Base-by-base conservation (phyloP, 2,888 invertebrate genomes). In the Pollenia angustigena region DNA sequence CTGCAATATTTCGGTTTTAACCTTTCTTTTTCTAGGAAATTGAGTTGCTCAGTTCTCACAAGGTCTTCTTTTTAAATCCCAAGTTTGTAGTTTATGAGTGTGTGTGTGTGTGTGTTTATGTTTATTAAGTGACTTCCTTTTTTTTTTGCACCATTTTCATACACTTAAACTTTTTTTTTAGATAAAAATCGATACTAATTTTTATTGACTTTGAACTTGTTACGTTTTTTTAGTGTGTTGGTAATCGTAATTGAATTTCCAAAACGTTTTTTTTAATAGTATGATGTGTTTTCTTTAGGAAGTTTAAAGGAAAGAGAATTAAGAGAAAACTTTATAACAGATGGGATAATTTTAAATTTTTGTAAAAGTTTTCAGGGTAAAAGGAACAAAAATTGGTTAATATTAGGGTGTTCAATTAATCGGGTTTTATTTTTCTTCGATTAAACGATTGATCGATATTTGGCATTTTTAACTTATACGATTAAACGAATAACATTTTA, bases 191-290 rank as follows among this genome's bases (percentile, higher is more conserved):
- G 74, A 79, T 79, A 79, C 71, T 56, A 12, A 54, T 40, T 54
- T 68, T 68, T 79, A 79, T 84, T 79, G 79, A 79, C 74, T 58
- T 84, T 84, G 60, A 84, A 64, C 66, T 79, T 84, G 50, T 50
- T 79, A 68, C 14, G 18, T 32, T 23, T 78, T 46, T 46, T 44
- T 2, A 32, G 32, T 12, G 40, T 54, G 52, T 12, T 69, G 40
- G 83, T 52, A 78, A 78, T 50, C 66, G 9, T 52, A 68, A 79
- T 84, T 54, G 48, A 42, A 56, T 66, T 76, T 69, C 12, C 18
- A 11, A 46, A 64, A 46, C 12, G 12, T 66, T 66, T 74, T 40
- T 71, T 16, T 71, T 71, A 7, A 48, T 16, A 40, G 40, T 42
- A 32, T 32, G 32, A 32, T 32, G 32, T 32, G 32, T 32, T 32